Evolutionary conservation across 2,888 invertebrate genomes (phyloP).

Genomic region (Sarcophaga caerulescens): DNA sequence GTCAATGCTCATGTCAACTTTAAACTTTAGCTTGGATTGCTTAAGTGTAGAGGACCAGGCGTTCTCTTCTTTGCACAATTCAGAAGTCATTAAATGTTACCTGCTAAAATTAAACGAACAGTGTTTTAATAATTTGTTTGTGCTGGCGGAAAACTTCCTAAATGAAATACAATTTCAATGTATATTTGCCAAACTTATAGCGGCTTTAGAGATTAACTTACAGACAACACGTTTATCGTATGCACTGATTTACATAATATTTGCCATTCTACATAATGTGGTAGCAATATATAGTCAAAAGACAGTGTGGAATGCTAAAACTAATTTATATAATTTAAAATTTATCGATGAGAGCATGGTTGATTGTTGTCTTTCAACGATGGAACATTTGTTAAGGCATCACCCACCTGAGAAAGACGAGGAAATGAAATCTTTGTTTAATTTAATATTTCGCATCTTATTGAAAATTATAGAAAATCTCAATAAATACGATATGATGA

Average conservation of each 20-base stretch:
- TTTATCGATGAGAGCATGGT: conserved; percentile 75
- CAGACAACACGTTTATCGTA: conserved; percentile 70
- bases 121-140: conserved; percentile 78
- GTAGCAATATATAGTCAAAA: conserved; percentile 66
- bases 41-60: conserved; percentile 70
- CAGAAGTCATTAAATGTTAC: conserved; percentile 76
- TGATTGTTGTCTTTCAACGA: conserved; percentile 74
- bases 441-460: conserved; percentile 71
- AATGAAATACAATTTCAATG: conserved; percentile 73
- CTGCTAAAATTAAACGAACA: conserved; percentile 75
- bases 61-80: conserved; percentile 71
- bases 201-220: conserved; percentile 65
- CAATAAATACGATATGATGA: conserved; percentile 73
- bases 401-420: conserved; percentile 47
- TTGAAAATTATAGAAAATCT: conserved; percentile 77
- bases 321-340: conserved; percentile 67
- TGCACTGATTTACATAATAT: conserved; percentile 77
- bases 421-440: conserved; percentile 50
- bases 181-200: conserved; percentile 73
- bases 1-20: conserved; percentile 75
- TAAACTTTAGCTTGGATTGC: conserved; percentile 78
- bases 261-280: conserved; percentile 77
- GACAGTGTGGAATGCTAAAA: conserved; percentile 53
- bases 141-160: conserved; percentile 72
- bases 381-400: conserved; percentile 71